phyloP scores from a whole-genome alignment of 2,797 vertebrate genomes.

The Myotis daubentonii region DNA sequence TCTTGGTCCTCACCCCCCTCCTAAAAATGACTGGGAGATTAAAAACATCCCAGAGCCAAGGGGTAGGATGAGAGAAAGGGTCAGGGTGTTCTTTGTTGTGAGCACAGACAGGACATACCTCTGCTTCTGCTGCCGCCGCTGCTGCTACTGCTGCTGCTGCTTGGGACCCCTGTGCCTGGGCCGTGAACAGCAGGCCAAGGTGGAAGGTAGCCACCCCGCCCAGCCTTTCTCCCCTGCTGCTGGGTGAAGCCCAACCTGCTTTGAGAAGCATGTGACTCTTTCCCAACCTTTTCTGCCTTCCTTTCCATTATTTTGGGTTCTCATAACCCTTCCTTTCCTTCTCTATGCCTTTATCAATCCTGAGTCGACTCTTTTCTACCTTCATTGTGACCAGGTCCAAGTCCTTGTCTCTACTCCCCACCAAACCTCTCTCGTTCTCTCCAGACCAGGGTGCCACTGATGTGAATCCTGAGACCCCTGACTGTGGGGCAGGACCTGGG shows the following conservation, averaged over 20 bases:
- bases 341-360: neutral
- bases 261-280: neutral
- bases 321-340: too few relatives aligned
- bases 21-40: neutral
- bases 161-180: neutral
- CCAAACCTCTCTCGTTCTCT: neutral
- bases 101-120: neutral
- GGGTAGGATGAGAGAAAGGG: neutral
- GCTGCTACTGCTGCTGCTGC: neutral
- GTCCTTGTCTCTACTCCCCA: neutral
- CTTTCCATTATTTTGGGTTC: conserved; percentile 2
- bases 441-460: neutral
- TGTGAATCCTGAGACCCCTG: neutral
- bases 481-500: neutral
- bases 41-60: neutral
- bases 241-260: neutral
- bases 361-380: neutral
- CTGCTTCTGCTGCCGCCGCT: neutral
- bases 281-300: neutral
- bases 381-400: neutral
- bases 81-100: neutral
- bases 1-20: neutral
- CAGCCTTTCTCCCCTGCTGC: neutral
- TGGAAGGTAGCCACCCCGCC: neutral
- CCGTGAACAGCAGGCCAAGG: neutral